These are phyloP conservation scores for Eledone cirrhosa DNA, from an alignment of 2,888 invertebrate genomes.

Conservation along the genomic window DNA sequence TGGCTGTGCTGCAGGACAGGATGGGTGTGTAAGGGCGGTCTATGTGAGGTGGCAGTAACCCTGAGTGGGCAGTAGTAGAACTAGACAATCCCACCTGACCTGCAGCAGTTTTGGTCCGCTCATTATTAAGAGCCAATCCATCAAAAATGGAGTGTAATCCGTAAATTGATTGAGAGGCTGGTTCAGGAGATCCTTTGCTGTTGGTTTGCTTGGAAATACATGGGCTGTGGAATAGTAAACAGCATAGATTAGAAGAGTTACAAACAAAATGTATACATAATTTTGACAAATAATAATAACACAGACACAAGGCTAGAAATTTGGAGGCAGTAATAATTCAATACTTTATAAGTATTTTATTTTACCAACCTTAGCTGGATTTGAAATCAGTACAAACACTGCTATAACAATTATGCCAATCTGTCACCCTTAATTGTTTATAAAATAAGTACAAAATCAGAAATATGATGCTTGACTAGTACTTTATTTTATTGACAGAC, in stretches of 20 bases:
- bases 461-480: too few species aligned
- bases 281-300: too few species aligned
- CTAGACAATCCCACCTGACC: not conserved
- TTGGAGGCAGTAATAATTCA: too few species aligned
- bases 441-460: too few species aligned
- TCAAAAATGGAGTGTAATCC: conserved; percentile 1
- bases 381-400: too few species aligned
- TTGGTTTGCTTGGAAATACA: conserved; percentile 10
- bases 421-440: too few species aligned
- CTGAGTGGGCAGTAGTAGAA: conserved; percentile 12
- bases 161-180: not conserved
- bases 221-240: not conserved
- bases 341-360: too few species aligned
- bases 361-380: too few species aligned
- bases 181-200: conserved; percentile 23
- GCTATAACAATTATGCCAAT: too few species aligned
- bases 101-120: conserved; percentile 25
- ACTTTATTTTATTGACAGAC: too few species aligned
- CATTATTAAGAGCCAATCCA: conserved; percentile 22
- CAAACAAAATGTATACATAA: too few species aligned
- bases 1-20: conserved; percentile 40
- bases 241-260: not conserved
- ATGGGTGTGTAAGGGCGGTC: conserved; percentile 51
- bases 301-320: too few species aligned
- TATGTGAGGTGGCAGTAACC: conserved; percentile 42